Conservation (phyloP, 2,888 invertebrate species). For the Eledone cirrhosa region DNA sequence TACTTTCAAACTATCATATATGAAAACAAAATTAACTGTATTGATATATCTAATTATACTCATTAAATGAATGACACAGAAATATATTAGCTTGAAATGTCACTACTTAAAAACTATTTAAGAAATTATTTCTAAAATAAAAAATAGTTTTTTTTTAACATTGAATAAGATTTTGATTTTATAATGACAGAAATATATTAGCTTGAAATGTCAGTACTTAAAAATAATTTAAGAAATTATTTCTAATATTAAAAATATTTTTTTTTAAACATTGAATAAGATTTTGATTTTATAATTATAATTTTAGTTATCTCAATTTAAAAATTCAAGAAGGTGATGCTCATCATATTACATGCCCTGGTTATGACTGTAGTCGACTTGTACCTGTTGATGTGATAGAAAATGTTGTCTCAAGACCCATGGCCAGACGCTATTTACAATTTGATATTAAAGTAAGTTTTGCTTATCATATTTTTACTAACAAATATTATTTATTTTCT, state of each 20-base stretch:
- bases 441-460: conserved; percentile 75
- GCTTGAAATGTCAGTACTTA: no score
- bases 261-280: neutral
- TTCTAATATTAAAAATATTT: neutral
- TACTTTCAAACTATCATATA: no score
- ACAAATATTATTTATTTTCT: no score
- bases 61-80: no score
- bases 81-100: no score
- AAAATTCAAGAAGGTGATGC: conserved; percentile 76
- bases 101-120: no score
- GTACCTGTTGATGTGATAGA: conserved; percentile 77
- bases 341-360: conserved; percentile 76
- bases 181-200: no score
- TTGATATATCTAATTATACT: no score
- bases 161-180: neutral
- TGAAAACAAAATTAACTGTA: no score
- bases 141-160: neutral
- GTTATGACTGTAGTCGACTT: conserved; percentile 73
- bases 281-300: neutral
- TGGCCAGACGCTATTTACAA: conserved; percentile 75
- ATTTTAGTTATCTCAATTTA: conserved; percentile 71
- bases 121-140: neutral
- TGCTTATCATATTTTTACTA: no score
- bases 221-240: no score
- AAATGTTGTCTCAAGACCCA: conserved; percentile 74